phyloP scores from a whole-genome alignment of 35 echinoderm and acorn worm species.

The Apostichopus parvimensis region DNA sequence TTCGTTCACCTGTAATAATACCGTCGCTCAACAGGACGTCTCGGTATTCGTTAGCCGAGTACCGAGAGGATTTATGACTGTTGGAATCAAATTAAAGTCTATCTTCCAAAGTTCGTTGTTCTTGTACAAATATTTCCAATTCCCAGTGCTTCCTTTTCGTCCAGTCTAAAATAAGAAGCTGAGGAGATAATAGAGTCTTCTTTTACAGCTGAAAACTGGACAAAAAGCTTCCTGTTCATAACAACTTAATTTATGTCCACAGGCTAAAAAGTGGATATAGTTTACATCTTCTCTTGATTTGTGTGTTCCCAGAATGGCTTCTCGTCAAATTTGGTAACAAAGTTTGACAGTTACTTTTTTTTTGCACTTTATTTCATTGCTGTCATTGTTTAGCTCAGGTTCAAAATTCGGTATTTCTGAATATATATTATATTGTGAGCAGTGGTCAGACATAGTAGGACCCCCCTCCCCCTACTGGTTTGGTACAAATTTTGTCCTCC shows the following conservation, averaged over 20 bases:
- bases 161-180: background rate
- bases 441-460: background rate
- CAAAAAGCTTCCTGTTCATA: slow-evolving; percentile 25
- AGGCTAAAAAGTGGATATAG: background rate
- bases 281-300: background rate
- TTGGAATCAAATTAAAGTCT: background rate
- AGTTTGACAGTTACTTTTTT: background rate
- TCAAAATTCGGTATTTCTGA: no score
- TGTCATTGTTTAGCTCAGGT: background rate
- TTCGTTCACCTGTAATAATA: slow-evolving; percentile 17
- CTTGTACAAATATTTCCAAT: slow-evolving; percentile 17
- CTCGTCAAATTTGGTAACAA: background rate
- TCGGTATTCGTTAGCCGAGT: background rate
- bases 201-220: background rate
- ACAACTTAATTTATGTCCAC: slow-evolving; percentile 36
- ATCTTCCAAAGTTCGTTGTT: background rate
- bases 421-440: background rate
- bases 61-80: background rate
- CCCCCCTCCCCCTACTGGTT: background rate
- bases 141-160: background rate
- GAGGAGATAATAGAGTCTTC: background rate
- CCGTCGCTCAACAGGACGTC: background rate
- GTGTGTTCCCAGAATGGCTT: background rate
- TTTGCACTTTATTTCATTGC: background rate
- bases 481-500: background rate